These are phyloP conservation scores for Linepithema humile DNA, from an alignment of 1,140 invertebrate species.

Conservation along the genomic window DNA sequence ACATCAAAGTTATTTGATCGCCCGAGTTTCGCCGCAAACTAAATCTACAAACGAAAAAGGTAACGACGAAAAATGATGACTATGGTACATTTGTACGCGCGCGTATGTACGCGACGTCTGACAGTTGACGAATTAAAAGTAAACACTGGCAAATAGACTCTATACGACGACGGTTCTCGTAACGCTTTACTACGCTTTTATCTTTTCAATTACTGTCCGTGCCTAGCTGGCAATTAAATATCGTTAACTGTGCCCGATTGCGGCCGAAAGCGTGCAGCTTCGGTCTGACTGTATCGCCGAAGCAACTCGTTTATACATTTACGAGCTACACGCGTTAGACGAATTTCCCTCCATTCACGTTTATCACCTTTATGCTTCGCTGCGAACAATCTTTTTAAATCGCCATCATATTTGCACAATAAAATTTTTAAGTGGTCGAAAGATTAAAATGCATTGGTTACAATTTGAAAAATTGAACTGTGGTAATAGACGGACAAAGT, in stretches of 20 bases:
- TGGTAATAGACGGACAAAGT: not conserved
- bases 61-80: not conserved
- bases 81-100: not conserved
- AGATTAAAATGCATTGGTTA: not conserved
- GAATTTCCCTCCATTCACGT: not conserved
- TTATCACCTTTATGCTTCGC: slow-evolving; percentile 6
- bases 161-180: not conserved
- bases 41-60: slow-evolving; percentile 7
- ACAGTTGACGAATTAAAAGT: slow-evolving; percentile 63
- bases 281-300: not conserved
- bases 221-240: slow-evolving; percentile 69
- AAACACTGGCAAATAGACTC: slow-evolving; percentile 55
- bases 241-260: slow-evolving; percentile 59
- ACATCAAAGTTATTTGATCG: slow-evolving; percentile 6
- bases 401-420: not conserved
- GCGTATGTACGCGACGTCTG: not conserved
- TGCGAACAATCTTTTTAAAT: not conserved
- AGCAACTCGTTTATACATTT: slow-evolving; percentile 27
- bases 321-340: slow-evolving; percentile 7
- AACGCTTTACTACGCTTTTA: slow-evolving; percentile 67
- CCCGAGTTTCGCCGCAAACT: not conserved
- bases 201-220: slow-evolving; percentile 67
- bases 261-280: not conserved
- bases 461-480: not conserved
- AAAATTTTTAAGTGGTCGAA: not conserved